These are phyloP conservation scores for Discoglossus pictus DNA, from an alignment of 2,797 vertebrate species.

Conservation along the genomic window DNA sequence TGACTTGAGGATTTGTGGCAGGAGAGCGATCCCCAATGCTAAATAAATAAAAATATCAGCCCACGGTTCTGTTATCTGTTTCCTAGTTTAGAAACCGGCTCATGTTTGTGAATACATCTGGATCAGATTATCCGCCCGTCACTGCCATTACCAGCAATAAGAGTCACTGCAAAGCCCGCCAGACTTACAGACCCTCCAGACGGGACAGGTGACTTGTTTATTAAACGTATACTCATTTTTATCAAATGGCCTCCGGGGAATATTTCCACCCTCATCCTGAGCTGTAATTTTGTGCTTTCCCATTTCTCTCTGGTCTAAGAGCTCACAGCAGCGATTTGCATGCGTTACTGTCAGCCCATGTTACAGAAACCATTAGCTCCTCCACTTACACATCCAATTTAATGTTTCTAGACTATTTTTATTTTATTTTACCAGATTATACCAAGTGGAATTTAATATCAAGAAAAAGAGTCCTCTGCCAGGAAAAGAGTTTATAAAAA, in stretches of 20 bases:
- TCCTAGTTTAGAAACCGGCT: not conserved
- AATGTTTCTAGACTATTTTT: conserved; percentile 2
- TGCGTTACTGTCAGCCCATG: conserved; percentile 17
- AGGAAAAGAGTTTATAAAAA: too few species aligned
- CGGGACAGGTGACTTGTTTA: conserved; percentile 22
- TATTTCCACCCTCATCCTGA: not conserved
- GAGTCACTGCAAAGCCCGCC: not conserved
- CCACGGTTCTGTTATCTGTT: not conserved
- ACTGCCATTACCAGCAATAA: conserved; percentile 31
- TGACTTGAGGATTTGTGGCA: not conserved
- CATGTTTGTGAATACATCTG: not conserved
- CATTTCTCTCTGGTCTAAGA: conserved; percentile 20
- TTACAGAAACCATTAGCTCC: conserved; percentile 18
- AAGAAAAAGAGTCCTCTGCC: too few species aligned
- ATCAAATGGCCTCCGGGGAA: conserved; percentile 1
- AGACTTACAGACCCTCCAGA: conserved; percentile 9
- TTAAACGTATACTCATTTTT: conserved; percentile 12
- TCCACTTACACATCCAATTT: not conserved
- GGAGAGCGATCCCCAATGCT: not conserved
- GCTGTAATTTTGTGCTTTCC: conserved; percentile 15
- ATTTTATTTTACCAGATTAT: conserved; percentile 38
- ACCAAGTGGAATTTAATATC: conserved; percentile 33
- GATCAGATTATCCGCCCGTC: conserved; percentile 18
- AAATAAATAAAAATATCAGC: conserved; percentile 20
- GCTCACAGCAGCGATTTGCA: conserved; percentile 20